A percentile compares a stretch with the other conserved stretches of the same genome.
Conservation (phyloP, 2,113 vertebrate species). For the Stigmatopora argus region DNA sequence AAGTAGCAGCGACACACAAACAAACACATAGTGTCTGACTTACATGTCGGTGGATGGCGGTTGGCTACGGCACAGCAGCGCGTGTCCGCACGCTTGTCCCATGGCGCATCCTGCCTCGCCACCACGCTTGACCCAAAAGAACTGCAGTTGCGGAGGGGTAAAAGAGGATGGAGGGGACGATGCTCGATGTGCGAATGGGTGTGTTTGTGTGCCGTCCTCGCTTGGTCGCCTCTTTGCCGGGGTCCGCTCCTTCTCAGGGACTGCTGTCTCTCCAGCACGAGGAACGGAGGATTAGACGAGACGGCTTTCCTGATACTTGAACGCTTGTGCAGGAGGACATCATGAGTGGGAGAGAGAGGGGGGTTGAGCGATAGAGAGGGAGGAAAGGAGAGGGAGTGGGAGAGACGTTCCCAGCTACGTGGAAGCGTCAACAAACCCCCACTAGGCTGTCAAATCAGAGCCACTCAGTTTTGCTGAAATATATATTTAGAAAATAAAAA, state of each 20-base stretch:
- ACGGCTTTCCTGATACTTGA: conserved; percentile 66
- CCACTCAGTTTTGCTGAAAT: conserved; percentile 4
- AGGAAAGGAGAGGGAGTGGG: conserved; percentile 1
- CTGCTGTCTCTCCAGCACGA: conserved; percentile 34
- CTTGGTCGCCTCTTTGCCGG: conserved; percentile 15
- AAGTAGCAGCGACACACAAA: conserved; percentile 2
- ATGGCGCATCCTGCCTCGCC: conserved; percentile 86
- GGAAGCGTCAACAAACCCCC: conserved; percentile 15
- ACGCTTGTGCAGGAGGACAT: conserved; percentile 2
- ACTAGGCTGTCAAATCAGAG: conserved; percentile 22
- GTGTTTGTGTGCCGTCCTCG: conserved; percentile 29
- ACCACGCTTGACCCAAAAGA: conserved; percentile 54
- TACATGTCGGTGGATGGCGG: conserved; percentile 81
- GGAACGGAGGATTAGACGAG: conserved; percentile 56
- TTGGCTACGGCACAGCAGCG: conserved; percentile 95
- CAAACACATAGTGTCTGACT: conserved; percentile 55
- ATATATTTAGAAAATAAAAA: neutral
- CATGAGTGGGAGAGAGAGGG: neutral
- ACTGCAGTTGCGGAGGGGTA: conserved; percentile 42
- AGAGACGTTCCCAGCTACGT: conserved; percentile 18
- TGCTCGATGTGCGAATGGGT: conserved; percentile 1
- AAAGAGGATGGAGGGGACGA: conserved; percentile 16
- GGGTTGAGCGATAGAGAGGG: neutral
- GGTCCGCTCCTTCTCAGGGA: conserved; percentile 28
- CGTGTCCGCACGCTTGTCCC: conserved; percentile 97